Evolutionary conservation across 2,797 vertebrate genomes (phyloP).

Genomic region (Argya squamiceps): DNA sequence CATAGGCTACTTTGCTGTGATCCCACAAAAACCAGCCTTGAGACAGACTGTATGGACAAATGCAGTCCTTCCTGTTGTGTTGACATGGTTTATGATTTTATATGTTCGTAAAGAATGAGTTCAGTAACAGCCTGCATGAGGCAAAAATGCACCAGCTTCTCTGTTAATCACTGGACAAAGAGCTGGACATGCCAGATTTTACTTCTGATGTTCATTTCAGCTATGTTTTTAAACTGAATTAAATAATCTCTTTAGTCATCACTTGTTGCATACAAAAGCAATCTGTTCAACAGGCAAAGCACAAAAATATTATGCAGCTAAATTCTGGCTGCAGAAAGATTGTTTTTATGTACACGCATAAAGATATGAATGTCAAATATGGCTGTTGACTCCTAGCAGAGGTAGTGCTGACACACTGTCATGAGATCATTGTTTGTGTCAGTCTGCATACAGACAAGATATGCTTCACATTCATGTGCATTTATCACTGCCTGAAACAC

Average conservation of each 20-base stretch:
- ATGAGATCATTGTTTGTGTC: not conserved
- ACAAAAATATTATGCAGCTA: not conserved
- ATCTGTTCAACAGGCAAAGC: not conserved
- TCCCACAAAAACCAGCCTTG: not conserved
- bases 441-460: not conserved
- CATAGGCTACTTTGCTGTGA: accelerated
- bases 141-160: not conserved
- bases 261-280: not conserved
- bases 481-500: not conserved
- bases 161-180: not conserved
- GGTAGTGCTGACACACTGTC: accelerated
- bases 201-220: not conserved
- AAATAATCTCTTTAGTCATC: not conserved
- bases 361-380: not conserved
- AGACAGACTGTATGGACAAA: not conserved
- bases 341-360: not conserved
- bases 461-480: accelerated
- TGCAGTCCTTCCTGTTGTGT: not conserved
- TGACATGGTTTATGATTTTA: not conserved
- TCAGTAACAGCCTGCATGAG: not conserved
- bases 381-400: not conserved
- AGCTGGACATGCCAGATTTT: not conserved
- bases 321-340: not conserved
- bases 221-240: not conserved
- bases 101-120: not conserved